These are phyloP conservation scores for Mythimna loreyi DNA, from an alignment of 2,888 invertebrate species.

Conservation along the genomic window DNA sequence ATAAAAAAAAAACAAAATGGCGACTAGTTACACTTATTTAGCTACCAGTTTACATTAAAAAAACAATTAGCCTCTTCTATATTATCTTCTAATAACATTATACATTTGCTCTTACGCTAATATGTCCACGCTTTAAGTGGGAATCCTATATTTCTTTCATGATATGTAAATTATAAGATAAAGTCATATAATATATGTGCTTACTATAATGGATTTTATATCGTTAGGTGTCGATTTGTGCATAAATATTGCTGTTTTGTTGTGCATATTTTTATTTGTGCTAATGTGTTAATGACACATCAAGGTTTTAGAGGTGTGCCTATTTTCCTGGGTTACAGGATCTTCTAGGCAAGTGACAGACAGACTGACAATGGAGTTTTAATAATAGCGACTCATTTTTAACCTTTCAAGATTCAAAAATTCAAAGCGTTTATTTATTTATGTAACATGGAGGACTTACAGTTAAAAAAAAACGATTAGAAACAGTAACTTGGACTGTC, in stretches of 20 bases:
- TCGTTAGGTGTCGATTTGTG: constrained; percentile 27
- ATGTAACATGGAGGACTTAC: no score
- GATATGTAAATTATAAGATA: constrained; percentile 67
- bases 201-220: constrained; percentile 60
- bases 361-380: no score
- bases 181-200: constrained; percentile 66
- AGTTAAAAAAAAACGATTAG: no score
- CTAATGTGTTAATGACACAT: constrained; percentile 1
- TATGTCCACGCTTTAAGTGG: constrained; percentile 68
- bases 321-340: neutral
- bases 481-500: no score
- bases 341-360: no score
- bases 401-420: no score
- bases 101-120: constrained; percentile 75
- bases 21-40: constrained; percentile 10
- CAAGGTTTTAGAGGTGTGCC: neutral
- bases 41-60: constrained; percentile 51
- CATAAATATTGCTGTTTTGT: constrained; percentile 14
- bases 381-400: no score
- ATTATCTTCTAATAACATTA: constrained; percentile 72
- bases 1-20: neutral
- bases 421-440: no score
- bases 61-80: constrained; percentile 67
- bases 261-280: neutral
- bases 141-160: constrained; percentile 49